phyloP scores from a whole-genome alignment of 2,888 invertebrate genomes.

The Pocota personata region DNA sequence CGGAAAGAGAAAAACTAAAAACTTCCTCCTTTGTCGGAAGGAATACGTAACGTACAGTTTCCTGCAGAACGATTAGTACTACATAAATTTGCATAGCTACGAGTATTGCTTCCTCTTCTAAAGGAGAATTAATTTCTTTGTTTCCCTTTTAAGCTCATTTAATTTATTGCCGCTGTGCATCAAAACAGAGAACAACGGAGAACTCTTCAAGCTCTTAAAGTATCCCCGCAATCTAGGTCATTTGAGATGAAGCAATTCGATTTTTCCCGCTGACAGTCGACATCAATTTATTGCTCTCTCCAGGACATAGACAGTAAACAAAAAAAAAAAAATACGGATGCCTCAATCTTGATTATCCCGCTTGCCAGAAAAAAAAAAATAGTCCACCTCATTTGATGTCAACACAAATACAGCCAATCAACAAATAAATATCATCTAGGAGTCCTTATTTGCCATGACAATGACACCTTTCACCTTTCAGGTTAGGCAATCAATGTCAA shows the following conservation, averaged over 20 bases:
- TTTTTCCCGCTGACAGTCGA: slow-evolving; percentile 41
- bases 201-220: slow-evolving; percentile 5
- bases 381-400: slow-evolving; percentile 57
- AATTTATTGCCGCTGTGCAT: slow-evolving; percentile 61
- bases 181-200: slow-evolving; percentile 23
- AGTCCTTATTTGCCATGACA: slow-evolving; percentile 55
- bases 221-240: slow-evolving; percentile 25
- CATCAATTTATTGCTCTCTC: slow-evolving; percentile 59
- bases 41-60: not conserved
- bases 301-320: not conserved
- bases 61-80: slow-evolving; percentile 31
- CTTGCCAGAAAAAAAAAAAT: slow-evolving; percentile 21
- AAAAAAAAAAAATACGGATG: slow-evolving; percentile 9
- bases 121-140: slow-evolving; percentile 62
- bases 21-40: slow-evolving; percentile 19
- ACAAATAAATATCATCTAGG: slow-evolving; percentile 65
- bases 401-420: slow-evolving; percentile 59
- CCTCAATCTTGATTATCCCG: slow-evolving; percentile 60
- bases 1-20: not conserved
- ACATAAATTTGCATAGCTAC: slow-evolving; percentile 48
- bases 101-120: slow-evolving; percentile 5
- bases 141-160: slow-evolving; percentile 50
- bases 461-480: slow-evolving; percentile 61
- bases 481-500: slow-evolving; percentile 68
- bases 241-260: slow-evolving; percentile 43